Conservation (phyloP, 2,888 invertebrate genomes). For the Zaprionus obscuricornis region DNA sequence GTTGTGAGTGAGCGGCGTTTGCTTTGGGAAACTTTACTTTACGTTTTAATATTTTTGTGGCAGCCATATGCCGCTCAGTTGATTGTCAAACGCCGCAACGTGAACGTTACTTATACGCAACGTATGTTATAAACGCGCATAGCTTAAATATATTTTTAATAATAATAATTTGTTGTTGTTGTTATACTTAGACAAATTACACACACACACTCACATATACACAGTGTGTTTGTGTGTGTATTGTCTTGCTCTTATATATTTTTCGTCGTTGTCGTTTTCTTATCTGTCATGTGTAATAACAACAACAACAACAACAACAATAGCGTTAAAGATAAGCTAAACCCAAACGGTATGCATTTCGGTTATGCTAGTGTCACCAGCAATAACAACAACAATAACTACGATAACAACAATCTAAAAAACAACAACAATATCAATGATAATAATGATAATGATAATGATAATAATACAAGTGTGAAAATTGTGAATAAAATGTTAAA, state of each 20-base stretch:
- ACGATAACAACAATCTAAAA: conserved; percentile 15
- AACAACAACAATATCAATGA: neutral
- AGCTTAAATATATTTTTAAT: no score
- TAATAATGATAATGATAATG: conserved; percentile 27
- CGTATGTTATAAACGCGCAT: no score
- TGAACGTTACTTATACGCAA: conserved; percentile 55
- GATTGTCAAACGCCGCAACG: conserved; percentile 56
- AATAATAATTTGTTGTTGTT: conserved; percentile 16
- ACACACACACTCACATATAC: no score
- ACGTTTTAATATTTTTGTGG: no score
- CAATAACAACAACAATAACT: conserved; percentile 28
- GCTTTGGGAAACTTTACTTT: no score
- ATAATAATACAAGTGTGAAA: conserved; percentile 36
- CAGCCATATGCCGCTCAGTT: no score
- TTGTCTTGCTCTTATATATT: no score
- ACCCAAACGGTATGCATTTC: conserved; percentile 52
- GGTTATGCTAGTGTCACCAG: conserved; percentile 30
- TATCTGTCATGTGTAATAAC: conserved; percentile 65
- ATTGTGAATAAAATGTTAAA: conserved; percentile 8
- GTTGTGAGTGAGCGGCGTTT: conserved; percentile 22
- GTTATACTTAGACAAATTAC: no score
- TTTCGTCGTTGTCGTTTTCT: conserved; percentile 7
- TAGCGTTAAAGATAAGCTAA: conserved; percentile 52
- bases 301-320: conserved; percentile 45
- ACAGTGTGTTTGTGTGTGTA: conserved; percentile 3